Base-by-base conservation (phyloP, 2,888 invertebrate species). In the Strigamia transsilvanica region DNA sequence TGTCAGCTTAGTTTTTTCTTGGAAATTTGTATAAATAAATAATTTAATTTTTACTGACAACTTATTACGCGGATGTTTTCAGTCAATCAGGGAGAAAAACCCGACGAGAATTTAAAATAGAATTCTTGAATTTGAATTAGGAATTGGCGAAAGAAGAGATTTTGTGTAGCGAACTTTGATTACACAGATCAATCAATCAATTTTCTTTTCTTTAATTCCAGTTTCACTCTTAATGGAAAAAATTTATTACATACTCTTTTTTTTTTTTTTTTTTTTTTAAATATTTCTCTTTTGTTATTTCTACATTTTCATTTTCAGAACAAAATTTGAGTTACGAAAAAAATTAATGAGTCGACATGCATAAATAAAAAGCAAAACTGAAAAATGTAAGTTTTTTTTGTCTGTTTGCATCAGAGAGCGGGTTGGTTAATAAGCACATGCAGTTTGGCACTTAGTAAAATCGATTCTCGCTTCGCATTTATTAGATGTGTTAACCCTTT, bases 391-490 rank as follows among this genome's bases (percentile, higher is more conserved):
- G 38, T 38, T 38, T 38, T 38, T 38, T 56, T 56, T n/a, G n/a
- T 18, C 10, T n/a, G 9, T 56, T 56, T 56, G 9, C n/a, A 9
- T 18, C 3, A 18, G 9, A 18, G 18, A 56, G 6, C 15, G 18
- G 18, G 56, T 56, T 56, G n/a, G 56, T 18, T 56, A 56, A 56
- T 56, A 56, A 56, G 56, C 56, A 18, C 5, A 18, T 56, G 56
- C 18, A 56, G 7, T 56, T 56, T n/a, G 6, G 18, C 18, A 18
- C 56, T 56, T 56, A 32, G 73, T 13, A 32, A 27, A 73, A 73
- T 73, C 73, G 73, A 73, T 73, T 73, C 73, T 15, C 73, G 32
- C 73, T 32, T 56, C 56, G 13, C 73, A 13, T 73, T 66, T 32
- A 27, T 32, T 27, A 27, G 32, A 27, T 32, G 13, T n/a, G 27